Evolutionary conservation across 2,888 invertebrate species (phyloP), one percentile per base, ranked within the genome.

Genomic region (Anodontia alba): DNA sequence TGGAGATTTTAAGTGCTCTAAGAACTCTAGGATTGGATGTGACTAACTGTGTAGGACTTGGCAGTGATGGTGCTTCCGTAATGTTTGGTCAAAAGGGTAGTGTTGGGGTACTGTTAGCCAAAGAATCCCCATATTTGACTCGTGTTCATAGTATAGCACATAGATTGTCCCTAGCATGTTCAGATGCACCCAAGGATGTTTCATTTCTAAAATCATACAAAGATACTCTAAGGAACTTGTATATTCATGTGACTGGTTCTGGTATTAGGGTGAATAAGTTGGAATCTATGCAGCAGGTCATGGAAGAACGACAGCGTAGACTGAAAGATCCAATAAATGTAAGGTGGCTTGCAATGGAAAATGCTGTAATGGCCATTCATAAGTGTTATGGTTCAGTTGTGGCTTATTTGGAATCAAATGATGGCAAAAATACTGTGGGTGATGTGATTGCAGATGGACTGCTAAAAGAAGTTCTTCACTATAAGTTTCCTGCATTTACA

Each of bases 61-160:
- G 66, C 5, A 73, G 73, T 62, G 73, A 73, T 57, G 73, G 73
- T 43, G 73, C n/a, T n/a, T n/a, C n/a, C n/a, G n/a, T n/a, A n/a
- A n/a, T n/a, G n/a, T n/a, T n/a, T n/a, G n/a, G n/a, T 2, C 17
- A 43, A 26, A 42, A 54, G 12, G 43, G 29, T 7, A 66, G 73
- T 29, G 73, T 73, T n/a, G 73, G 73, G 23, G 43, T 43, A 20
- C 26, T 17, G n/a, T 26, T 73, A 17, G 0, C 12, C 3, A 20
- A 73, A 20, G 42, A 73, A 12, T 26, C 72, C 3, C 72, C 72
- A 12, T n/a, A 23, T 5, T n/a, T 62, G 42, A 73, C 62, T n/a
- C 73, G 62, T 62, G 42, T 73, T n/a, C 73, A 73, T n/a, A 62
- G 73, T 57, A 26, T 57, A 31, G 73, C 73, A 5, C 73, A 73